A percentile compares a stretch with the other conserved stretches of the same genome.
Evolutionary conservation across 2,113 vertebrate genomes (phyloP).

Genomic region (Strigops habroptila): DNA sequence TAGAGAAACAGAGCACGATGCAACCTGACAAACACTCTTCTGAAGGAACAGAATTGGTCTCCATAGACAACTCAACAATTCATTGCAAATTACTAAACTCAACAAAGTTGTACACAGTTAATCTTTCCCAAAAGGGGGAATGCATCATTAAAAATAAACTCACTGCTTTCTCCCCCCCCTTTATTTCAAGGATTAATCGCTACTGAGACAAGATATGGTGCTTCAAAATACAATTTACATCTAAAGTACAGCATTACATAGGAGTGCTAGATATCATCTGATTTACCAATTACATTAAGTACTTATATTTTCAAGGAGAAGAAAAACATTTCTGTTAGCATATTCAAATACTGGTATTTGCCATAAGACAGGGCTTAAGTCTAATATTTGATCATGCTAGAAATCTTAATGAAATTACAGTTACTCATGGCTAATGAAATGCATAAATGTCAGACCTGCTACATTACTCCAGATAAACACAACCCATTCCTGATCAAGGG

Average conservation of each 20-base stretch:
- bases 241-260: slow-evolving; percentile 42
- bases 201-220: slow-evolving; percentile 26
- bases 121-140: slow-evolving; percentile 30
- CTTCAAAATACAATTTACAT: slow-evolving; percentile 58
- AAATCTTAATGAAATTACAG: background rate
- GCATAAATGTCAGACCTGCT: background rate
- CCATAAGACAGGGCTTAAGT: background rate
- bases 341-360: slow-evolving; percentile 14
- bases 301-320: background rate
- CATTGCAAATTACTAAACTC: slow-evolving; percentile 36
- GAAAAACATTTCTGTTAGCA: slow-evolving; percentile 22
- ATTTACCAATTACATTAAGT: slow-evolving; percentile 46
- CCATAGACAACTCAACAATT: background rate
- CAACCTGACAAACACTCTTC: background rate
- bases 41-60: slow-evolving; percentile 2
- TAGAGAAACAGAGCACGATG: background rate
- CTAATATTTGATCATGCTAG: background rate
- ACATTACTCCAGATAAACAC: background rate
- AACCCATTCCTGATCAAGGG: background rate
- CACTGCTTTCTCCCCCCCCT: background rate
- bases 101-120: background rate
- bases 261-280: slow-evolving; percentile 15
- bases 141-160: slow-evolving; percentile 47
- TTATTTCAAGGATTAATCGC: slow-evolving; percentile 58
- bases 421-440: background rate